Base-by-base conservation (phyloP, 2,797 vertebrate species). In the Echiichthys vipera region DNA sequence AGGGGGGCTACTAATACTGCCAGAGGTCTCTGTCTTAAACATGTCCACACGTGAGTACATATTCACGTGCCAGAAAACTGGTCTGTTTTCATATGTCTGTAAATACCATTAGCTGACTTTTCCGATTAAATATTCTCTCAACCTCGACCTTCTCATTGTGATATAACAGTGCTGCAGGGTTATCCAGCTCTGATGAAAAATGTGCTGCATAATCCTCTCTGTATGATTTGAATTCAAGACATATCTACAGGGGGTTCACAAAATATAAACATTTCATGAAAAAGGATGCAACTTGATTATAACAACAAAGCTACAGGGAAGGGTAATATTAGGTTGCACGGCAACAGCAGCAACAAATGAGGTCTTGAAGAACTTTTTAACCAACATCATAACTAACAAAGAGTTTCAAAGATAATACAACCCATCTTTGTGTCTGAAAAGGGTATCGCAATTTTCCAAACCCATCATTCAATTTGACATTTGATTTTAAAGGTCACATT, bases 21-120 rank as follows among this genome's bases (percentile, higher is more conserved):
- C 45, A 68, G 47, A 34, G 73, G 61, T 61, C 74, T 37, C 27
- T 43, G 59, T 78, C 57, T 73, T 76, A 55, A 74, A 72, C 57
- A 46, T 67, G 22, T 43, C 30, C 39, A 74, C 77, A 74, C 25
- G 57, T 74, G 74, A 65, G 58, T 7, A 15, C n/a, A 55, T 5
- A 42, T 46, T 85, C 70, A 86, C 40, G 43, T 68, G 74, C 10
- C 34, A 68, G 37, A 45, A 51, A 45, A 78, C 68, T 6, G 2
- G 37, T 27, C 34, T 70, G 40, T 62, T 63, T 61, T 50, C 46
- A 59, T 57, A 51, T 14, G 74, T 62, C 29, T 80, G 12, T 40
- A 64, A 51, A 62, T 46, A 36, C 5, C 27, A 71, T 63, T 27
- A 22, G 17, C n/a, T 39, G 40, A 65, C 27, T 51, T 42, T 17